Base-by-base conservation (phyloP, 2,797 vertebrate genomes). In the Acipenser oxyrinchus region DNA sequence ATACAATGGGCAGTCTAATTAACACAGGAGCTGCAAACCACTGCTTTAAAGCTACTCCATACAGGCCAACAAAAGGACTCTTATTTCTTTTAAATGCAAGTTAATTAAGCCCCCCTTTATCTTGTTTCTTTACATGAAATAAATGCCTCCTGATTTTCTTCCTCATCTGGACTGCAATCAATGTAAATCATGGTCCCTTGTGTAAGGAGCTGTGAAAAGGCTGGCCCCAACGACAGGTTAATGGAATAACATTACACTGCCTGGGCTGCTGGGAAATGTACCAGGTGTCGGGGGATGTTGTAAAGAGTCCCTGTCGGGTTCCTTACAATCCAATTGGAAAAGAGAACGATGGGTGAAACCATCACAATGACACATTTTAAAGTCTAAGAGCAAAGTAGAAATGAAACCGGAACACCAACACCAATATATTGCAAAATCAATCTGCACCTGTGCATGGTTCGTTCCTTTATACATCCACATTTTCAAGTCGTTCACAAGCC, bases 51-150 rank as follows among this genome's bases (percentile, higher is more conserved):
- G 59, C 10, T 60, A 50, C 52, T n/a, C 60, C 23, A 59, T 4
- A 37, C 48, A 51, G 61, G 59, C 51, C 49, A 63, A 65, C 64
- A 70, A 64, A 68, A 61, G 59, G 62, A 62, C 60, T 48, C 49
- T 59, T 18, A 37, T 67, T 60, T 53, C 53, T 37, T 37, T 37
- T 37, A 48, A 53, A 52, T 10, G 63, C 10, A 51, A 67, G 68
- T 67, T 72, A 73, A 73, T 70, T 65, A 73, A 37, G 66, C 51
- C 61, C 61, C 57, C 37, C 62, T 64, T 51, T 9, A 23, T 71
- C 66, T 67, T 53, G 66, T 11, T 11, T 60, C 66, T 67, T 67
- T 60, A 18, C 15, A 67, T 67, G 50, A 67, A 67, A 55, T 55
- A 55, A 55, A 55, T 9, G n/a, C 53, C 53, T 55, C 9, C 12